Conservation (phyloP, 2,113 vertebrate genomes). For the Oxygymnocypris stewartii region DNA sequence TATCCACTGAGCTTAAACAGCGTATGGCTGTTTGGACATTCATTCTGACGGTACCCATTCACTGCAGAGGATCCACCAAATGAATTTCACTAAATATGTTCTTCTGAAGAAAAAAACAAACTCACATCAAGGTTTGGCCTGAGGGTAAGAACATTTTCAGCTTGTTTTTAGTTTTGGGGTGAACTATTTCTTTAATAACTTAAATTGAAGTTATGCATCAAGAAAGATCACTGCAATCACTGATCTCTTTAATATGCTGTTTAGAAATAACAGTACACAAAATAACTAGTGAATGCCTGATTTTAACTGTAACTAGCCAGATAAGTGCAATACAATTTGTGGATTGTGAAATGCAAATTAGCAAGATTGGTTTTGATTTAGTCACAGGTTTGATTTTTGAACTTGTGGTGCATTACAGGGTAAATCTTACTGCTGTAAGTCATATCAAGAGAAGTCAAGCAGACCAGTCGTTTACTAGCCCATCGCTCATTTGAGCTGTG, state of each 20-base stretch:
- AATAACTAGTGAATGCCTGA: background rate
- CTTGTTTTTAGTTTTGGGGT: background rate
- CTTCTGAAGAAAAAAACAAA: background rate
- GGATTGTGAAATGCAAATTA: background rate
- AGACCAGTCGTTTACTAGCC: background rate
- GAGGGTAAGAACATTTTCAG: background rate
- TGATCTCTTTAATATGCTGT: background rate
- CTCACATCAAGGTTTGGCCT: background rate
- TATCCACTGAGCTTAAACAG: too few relatives aligned
- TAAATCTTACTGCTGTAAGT: background rate
- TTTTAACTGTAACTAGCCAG: background rate
- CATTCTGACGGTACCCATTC: too few relatives aligned
- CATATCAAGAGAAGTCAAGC: slow-evolving; percentile 9
- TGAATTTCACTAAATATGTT: background rate
- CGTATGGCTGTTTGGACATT: too few relatives aligned
- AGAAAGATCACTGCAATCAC: background rate
- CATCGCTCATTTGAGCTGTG: background rate
- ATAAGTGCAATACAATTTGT: background rate
- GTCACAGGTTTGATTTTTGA: background rate
- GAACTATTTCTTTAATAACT: background rate
- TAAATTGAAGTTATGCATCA: background rate
- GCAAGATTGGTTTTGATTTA: background rate
- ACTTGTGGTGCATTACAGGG: background rate
- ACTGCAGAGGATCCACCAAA: too few relatives aligned
- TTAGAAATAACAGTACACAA: background rate